Conservation (phyloP, 2,888 invertebrate genomes). For the Incurvaria masculella region DNA sequence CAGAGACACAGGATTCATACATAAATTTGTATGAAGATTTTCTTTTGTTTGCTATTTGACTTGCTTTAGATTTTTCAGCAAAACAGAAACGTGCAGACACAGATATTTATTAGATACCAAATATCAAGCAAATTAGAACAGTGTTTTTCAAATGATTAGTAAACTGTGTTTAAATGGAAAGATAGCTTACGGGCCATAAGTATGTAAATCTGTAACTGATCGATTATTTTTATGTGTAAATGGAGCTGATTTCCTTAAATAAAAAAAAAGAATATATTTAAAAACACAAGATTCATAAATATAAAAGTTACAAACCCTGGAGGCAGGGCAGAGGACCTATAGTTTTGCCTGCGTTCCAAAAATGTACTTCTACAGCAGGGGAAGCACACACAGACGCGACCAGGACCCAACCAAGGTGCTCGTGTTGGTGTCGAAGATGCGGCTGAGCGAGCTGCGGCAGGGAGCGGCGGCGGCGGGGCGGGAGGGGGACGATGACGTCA, state of each 20-base stretch:
- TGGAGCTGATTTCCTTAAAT: slow-evolving; percentile 12
- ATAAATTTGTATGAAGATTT: no score
- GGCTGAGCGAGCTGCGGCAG: slow-evolving; percentile 21
- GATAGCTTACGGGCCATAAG: no score
- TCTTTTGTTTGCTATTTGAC: no score
- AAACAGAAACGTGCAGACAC: no score
- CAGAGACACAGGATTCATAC: no score
- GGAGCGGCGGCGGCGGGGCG: slow-evolving; percentile 20
- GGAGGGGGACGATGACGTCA: slow-evolving; percentile 16
- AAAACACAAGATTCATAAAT: background rate
- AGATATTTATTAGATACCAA: no score
- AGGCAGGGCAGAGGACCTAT: no score
- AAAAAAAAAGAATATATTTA: slow-evolving; percentile 6
- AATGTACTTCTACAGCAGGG: slow-evolving; percentile 21
- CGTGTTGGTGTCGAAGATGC: slow-evolving; percentile 40
- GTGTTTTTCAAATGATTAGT: no score
- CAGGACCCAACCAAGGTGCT: background rate
- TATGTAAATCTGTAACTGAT: no score
- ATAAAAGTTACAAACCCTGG: background rate
- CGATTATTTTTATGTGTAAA: slow-evolving; percentile 16
- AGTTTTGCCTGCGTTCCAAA: background rate
- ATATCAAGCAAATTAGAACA: no score
- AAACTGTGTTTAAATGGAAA: no score
- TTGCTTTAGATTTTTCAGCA: no score
- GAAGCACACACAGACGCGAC: slow-evolving; percentile 30